Percentiles rank a stretch among this genome's conserved stretches.
Conservation (phyloP, 2,888 invertebrate species). For the Trichacis sp. region DNA sequence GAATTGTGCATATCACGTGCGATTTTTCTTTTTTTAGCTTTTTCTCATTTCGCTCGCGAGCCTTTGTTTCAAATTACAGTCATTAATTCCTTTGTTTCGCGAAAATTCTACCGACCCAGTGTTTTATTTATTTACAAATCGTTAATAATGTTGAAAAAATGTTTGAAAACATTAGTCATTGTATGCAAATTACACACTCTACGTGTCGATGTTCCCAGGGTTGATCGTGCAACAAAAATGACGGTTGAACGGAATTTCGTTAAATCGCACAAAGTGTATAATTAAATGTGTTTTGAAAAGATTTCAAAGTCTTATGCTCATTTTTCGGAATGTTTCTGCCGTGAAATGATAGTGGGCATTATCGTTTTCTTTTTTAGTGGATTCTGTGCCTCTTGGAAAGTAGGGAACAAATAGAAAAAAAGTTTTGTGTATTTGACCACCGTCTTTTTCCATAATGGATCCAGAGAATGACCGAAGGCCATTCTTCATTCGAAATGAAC, state of each 20-base stretch:
- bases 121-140: too few relatives aligned
- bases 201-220: neutral
- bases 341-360: conserved; percentile 1
- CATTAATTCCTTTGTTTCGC: conserved; percentile 1
- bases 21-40: conserved; percentile 2
- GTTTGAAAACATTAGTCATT: too few relatives aligned
- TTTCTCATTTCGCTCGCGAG: neutral
- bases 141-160: too few relatives aligned
- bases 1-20: neutral
- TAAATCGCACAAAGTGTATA: neutral
- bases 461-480: conserved; percentile 43
- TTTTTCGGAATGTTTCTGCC: neutral
- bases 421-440: conserved; percentile 1
- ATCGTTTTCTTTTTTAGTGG: neutral
- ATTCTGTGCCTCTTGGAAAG: neutral
- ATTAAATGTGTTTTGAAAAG: neutral
- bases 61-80: neutral
- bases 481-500: conserved; percentile 61
- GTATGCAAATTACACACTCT: neutral
- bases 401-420: neutral
- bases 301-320: neutral
- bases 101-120: too few relatives aligned
- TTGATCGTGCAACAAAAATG: neutral
- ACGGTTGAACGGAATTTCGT: neutral
- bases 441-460: conserved; percentile 42